These are phyloP conservation scores for Hippocampus barbouri DNA, from an alignment of 2,113 vertebrate species.

Conservation along the genomic window DNA sequence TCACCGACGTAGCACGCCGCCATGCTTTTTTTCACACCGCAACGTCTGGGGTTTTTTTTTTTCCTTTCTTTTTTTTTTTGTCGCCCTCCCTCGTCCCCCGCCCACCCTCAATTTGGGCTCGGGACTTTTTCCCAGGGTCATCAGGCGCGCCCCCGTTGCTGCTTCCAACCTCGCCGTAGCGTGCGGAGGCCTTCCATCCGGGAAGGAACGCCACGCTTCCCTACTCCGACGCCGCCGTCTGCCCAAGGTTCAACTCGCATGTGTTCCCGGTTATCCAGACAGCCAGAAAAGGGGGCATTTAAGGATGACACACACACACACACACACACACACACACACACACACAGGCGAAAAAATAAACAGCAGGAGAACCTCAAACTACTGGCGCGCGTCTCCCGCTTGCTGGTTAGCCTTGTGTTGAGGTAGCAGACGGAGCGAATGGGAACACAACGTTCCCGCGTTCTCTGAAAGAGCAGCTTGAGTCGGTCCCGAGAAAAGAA, in stretches of 20 bases:
- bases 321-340: background rate
- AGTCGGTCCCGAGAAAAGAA: too few relatives aligned
- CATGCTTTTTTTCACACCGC: constrained; percentile 29
- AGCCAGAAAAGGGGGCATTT: constrained; percentile 29
- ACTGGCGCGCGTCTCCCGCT: background rate
- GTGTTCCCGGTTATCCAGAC: constrained; percentile 51
- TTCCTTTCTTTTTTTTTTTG: constrained; percentile 12
- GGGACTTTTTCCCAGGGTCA: constrained; percentile 26
- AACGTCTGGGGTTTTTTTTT: constrained; percentile 15
- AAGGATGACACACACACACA: constrained; percentile 10
- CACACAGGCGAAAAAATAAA: constrained; percentile 5
- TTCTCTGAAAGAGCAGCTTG: background rate
- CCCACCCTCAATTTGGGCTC: constrained; percentile 32
- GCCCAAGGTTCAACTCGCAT: constrained; percentile 49
- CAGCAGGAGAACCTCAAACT: background rate
- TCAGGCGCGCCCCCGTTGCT: constrained; percentile 54
- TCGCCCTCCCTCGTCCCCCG: background rate
- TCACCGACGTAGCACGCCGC: background rate
- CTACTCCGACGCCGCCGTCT: constrained; percentile 35
- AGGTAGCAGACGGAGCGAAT: constrained; percentile 6
- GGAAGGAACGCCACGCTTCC: constrained; percentile 28
- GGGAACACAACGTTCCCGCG: constrained; percentile 10
- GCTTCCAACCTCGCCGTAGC: constrained; percentile 35
- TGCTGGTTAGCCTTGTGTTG: constrained; percentile 8
- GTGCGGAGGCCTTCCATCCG: constrained; percentile 34